Conservation (phyloP, 2,797 vertebrate genomes). For the Danio aesculapii region DNA sequence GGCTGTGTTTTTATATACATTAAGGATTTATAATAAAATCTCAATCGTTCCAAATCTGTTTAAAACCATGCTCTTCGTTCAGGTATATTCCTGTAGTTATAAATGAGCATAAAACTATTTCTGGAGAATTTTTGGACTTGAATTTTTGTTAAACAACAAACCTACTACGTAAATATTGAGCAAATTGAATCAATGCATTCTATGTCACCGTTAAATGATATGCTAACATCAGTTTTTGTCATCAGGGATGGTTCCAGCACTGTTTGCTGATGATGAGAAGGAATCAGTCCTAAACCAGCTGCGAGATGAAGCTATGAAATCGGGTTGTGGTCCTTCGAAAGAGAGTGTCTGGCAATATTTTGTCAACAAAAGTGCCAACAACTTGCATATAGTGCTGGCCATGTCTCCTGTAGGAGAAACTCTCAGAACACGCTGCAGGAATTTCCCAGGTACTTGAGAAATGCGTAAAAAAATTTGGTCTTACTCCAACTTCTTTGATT, state of each 20-base stretch:
- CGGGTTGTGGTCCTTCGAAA: conserved; percentile 84
- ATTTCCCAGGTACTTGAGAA: conserved; percentile 91
- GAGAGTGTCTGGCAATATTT: conserved; percentile 96
- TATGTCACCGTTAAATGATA: not conserved
- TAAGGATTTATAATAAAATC: too few relatives aligned
- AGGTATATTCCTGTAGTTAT: too few relatives aligned
- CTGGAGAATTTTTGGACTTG: too few relatives aligned
- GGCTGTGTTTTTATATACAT: too few relatives aligned
- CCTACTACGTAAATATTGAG: too few relatives aligned
- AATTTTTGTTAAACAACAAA: too few relatives aligned
- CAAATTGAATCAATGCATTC: too few relatives aligned
- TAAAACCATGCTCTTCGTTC: too few relatives aligned
- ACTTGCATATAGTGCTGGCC: conserved; percentile 92
- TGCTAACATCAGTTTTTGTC: not conserved
- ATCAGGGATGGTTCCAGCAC: conserved; percentile 93
- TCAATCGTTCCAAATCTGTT: too few relatives aligned
- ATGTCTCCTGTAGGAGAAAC: conserved; percentile 95
- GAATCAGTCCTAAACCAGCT: conserved; percentile 86
- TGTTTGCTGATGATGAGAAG: conserved; percentile 94
- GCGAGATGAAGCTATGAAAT: conserved; percentile 85
- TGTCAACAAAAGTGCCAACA: conserved; percentile 91
- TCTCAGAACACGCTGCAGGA: conserved; percentile 91
- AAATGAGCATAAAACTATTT: too few relatives aligned
- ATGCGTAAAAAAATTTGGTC: not conserved
- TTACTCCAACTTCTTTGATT: not conserved